Base-by-base conservation (phyloP, 2,888 invertebrate species). In the Lepidocyrtinus sp. region DNA sequence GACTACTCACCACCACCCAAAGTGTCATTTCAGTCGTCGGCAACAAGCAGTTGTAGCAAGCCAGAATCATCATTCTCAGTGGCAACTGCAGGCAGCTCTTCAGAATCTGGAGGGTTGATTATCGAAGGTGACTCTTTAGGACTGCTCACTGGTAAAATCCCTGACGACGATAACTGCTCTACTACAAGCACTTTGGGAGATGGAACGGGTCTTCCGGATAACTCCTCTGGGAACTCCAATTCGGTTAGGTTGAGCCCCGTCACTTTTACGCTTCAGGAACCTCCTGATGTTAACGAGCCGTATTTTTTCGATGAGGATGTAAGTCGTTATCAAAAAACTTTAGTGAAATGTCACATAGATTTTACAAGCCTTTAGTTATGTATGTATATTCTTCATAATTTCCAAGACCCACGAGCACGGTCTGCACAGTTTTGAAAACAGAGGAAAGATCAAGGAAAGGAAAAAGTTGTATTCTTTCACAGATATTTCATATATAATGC, bases 121-220 rank as follows among this genome's bases (percentile, higher is more conserved):
- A 69, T 68, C 62, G 81, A 81, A 9, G 83, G 81, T n/a, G 83
- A 81, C 81, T 81, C 83, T 9, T 59, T 78, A 7, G 83, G 81
- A 46, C 68, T 83, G 25, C 77, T 83, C 12, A 81, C 81, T 21
- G 83, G 82, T 62, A 83, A 84, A 68, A 85, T 84, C 70, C 84
- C 84, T 12, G 86, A 85, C 62, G 84, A 84, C 64, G 85, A 86
- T 80, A 83, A 84, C 67, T 86, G 85, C 70, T 84, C 84, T 69
- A 86, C 84, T 22, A 82, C 85, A n/a, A 86, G 85, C 63, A 86
- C 86, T 17, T 74, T 86, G 19, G 86, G 86, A 0, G 85, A 86
- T 80, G 85, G 85, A 1, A 85, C 84, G 0, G 85, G 84, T 7
- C 82, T 75, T n/a, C 81, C 81, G 25, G 82, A 81, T 22, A 81